Evolutionary conservation across 2,888 invertebrate species (phyloP), one percentile per base, ranked within the genome.

Genomic region (Tetranychus piercei): DNA sequence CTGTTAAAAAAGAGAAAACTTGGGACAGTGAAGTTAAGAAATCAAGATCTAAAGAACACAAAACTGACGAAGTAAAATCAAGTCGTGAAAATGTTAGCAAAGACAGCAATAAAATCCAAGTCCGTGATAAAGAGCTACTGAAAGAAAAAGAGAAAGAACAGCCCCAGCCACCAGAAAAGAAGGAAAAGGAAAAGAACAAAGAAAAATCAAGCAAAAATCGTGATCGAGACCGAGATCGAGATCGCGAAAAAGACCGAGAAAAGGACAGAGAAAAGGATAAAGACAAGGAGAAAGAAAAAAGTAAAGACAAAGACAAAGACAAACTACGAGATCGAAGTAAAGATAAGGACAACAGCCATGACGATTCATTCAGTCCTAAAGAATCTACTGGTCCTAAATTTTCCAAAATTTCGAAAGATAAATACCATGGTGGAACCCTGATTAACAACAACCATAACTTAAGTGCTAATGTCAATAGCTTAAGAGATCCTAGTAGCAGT

Each of bases 1-100:
- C 73, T 8, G 66, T 76, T 3, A 76, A 76, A 64, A 74, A 76
- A 15, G 76, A 73, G 55, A 76, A 76, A 44, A 76, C 71, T 7
- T 76, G 74, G 76, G 74, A 76, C 11, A 67, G 44, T 34, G 76
- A 76, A 34, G 44, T 74, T 18, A 76, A 76, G 43, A 76, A 76
- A 64, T 73, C 72, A 2, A 23, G 55, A 55, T 72, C 34, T 55
- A 74, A 74, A 64, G 76, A 76, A 22, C 71, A 71, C 43, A 71
- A 71, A 44, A 71, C 15, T 44, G 71, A 71, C 34, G 71, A 71
- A n/a, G 34, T 71, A 1, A 71, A 71, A 43, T 69, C 69, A 5
- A 44, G 44, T 15, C 22, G 34, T 8, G 71, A 71, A 45, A 71
- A 45, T 18, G 44, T 71, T 7, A 71, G 71, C 43, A 71, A 73